Percentiles rank a stretch among this genome's conserved stretches.
phyloP scores from a whole-genome alignment of 2,113 vertebrate species.

The Spilogale gracilis region DNA sequence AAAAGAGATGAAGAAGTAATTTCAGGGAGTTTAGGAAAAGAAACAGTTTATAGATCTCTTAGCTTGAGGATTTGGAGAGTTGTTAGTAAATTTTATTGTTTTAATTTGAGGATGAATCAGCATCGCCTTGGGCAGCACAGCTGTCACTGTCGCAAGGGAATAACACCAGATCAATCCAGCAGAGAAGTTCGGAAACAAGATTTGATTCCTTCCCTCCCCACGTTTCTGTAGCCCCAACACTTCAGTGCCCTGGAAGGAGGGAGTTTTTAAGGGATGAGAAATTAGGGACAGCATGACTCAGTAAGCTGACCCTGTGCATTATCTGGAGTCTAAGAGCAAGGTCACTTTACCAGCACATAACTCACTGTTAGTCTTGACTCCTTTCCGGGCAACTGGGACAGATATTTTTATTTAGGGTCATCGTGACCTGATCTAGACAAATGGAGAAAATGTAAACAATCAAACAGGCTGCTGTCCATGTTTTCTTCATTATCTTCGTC shows the following conservation, averaged over 20 bases:
- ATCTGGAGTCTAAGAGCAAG: not conserved
- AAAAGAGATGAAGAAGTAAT: conserved; percentile 50
- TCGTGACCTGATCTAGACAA: not conserved
- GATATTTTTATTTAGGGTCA: not conserved
- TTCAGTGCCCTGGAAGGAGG: not conserved
- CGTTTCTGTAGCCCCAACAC: not conserved
- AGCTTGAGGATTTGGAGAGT: conserved; percentile 54
- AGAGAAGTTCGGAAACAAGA: not conserved
- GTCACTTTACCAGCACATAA: not conserved
- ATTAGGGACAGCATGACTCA: too few species aligned
- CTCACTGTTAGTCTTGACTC: not conserved
- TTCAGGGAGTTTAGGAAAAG: conserved; percentile 32
- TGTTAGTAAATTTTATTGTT: conserved; percentile 74
- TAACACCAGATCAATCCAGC: conserved; percentile 20
- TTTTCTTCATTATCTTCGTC: not conserved
- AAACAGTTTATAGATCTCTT: conserved; percentile 49
- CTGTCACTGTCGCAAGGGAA: conserved; percentile 42
- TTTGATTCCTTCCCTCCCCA: not conserved
- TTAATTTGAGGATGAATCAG: conserved; percentile 77
- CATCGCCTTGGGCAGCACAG: conserved; percentile 54
- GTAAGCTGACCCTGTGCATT: not conserved
- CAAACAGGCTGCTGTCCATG: not conserved
- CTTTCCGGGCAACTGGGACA: not conserved
- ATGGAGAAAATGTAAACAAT: not conserved
- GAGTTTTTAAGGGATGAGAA: not conserved